phyloP scores from a whole-genome alignment of 2,797 vertebrate genomes.

The Paedocypris micromegethes region DNA sequence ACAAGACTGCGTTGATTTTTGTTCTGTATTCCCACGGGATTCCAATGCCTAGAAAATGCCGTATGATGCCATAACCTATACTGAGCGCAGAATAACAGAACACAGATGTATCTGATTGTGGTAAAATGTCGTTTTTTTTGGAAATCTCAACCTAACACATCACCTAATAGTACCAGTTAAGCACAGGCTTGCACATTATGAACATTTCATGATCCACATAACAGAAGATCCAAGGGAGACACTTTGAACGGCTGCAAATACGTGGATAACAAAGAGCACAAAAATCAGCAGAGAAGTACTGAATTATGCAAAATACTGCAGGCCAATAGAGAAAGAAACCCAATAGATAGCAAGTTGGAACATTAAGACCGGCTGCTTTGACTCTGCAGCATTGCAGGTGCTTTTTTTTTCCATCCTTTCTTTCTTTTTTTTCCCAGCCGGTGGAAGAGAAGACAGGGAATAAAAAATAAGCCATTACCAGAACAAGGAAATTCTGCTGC shows the following conservation, averaged over 20 bases:
- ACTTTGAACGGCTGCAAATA: slow-evolving; percentile 29
- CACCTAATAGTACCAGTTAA: slow-evolving; percentile 13
- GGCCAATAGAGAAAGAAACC: slow-evolving; percentile 25
- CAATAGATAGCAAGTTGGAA: slow-evolving; percentile 23
- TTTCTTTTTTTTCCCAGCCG: neutral
- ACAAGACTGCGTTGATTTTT: neutral
- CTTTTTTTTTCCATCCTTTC: neutral
- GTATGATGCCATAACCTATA: neutral
- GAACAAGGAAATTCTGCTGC: slow-evolving; percentile 13
- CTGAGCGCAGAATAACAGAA: neutral
- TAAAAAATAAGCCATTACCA: slow-evolving; percentile 25
- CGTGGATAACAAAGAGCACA: slow-evolving; percentile 26
- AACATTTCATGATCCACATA: slow-evolving; percentile 17
- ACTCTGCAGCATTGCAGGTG: slow-evolving; percentile 36
- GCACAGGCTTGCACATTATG: slow-evolving; percentile 18
- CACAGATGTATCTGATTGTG: slow-evolving; percentile 2
- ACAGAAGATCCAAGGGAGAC: slow-evolving; percentile 12
- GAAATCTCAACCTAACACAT: slow-evolving; percentile 17
- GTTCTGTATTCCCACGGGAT: neutral
- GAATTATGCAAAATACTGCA: slow-evolving; percentile 48
- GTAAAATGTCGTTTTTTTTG: neutral
- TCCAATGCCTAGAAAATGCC: neutral
- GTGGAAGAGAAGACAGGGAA: slow-evolving; percentile 14
- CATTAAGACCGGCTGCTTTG: slow-evolving; percentile 18
- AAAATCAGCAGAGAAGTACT: slow-evolving; percentile 31